A percentile compares a stretch with the other conserved stretches of the same genome.
Conservation (phyloP, 2,888 invertebrate genomes). For the Phoenoteleia sp. region DNA sequence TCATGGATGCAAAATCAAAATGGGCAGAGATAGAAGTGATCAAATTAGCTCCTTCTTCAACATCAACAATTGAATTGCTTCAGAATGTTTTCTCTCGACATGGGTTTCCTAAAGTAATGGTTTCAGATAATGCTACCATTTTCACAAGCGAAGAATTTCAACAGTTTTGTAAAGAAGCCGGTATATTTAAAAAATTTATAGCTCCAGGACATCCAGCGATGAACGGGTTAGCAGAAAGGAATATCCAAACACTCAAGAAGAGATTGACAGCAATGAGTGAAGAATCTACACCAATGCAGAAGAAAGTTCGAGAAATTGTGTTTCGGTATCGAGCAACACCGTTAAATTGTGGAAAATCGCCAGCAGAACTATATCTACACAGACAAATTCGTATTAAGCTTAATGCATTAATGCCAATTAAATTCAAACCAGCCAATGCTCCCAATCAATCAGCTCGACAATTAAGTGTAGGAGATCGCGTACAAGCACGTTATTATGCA, state of each 20-base stretch:
- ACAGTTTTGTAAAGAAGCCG: conserved; percentile 25
- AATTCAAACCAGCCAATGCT: neutral
- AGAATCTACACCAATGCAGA: conserved; percentile 6
- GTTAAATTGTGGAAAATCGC: conserved; percentile 8
- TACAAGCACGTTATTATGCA: conserved; percentile 44
- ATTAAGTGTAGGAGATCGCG: conserved; percentile 40
- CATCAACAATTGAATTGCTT: conserved; percentile 55
- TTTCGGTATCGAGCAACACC: conserved; percentile 49
- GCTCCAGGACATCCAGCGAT: conserved; percentile 66
- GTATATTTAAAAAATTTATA: conserved; percentile 35
- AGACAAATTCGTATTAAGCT: conserved; percentile 13
- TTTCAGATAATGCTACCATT: conserved; percentile 74
- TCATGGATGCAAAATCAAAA: conserved; percentile 74
- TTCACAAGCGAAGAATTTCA: conserved; percentile 63
- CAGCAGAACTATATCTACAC: conserved; percentile 30
- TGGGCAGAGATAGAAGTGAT: conserved; percentile 72
- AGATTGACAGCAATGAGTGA: conserved; percentile 20
- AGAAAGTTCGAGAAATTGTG: conserved; percentile 43
- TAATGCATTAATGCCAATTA: conserved; percentile 19
- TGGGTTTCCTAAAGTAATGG: conserved; percentile 65
- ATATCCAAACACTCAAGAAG: conserved; percentile 33
- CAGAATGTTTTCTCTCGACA: conserved; percentile 63
- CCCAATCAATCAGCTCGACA: neutral
- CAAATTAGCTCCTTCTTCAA: conserved; percentile 42
- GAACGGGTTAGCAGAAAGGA: conserved; percentile 56